Conservation (phyloP, 2,797 vertebrate species). For the Sparus aurata region DNA sequence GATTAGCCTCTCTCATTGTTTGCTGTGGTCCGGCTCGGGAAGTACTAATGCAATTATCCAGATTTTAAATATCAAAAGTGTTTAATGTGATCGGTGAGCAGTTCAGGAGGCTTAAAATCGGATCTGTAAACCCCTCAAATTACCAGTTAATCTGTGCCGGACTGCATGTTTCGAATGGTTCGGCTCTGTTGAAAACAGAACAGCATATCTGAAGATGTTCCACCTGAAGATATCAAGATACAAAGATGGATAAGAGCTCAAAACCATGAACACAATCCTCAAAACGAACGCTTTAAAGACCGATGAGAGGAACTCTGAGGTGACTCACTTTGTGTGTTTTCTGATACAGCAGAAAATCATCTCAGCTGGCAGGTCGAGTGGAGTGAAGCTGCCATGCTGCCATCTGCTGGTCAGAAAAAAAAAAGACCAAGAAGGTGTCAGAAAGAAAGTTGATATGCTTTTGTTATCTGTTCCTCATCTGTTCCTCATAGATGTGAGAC, state of each 20-base stretch:
- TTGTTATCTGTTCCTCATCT: constrained; percentile 10
- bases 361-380: neutral
- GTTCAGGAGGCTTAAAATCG: no score
- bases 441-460: neutral
- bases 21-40: no score
- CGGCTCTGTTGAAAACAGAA: neutral
- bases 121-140: no score
- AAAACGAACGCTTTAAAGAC: neutral
- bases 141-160: no score
- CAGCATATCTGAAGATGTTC: neutral
- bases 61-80: no score
- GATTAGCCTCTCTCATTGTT: no score
- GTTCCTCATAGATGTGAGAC: neutral
- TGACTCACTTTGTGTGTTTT: constrained; percentile 8
- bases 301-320: neutral
- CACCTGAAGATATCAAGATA: neutral
- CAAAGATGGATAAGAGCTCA: neutral
- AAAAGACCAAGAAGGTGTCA: neutral
- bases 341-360: constrained; percentile 25
- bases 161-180: no score
- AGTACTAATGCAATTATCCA: no score
- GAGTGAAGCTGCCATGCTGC: constrained; percentile 72
- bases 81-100: no score
- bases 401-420: constrained; percentile 68
- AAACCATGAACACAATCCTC: neutral